Evolutionary conservation across 2,113 vertebrate genomes (phyloP).

Genomic region (Pseudonaja textilis): DNA sequence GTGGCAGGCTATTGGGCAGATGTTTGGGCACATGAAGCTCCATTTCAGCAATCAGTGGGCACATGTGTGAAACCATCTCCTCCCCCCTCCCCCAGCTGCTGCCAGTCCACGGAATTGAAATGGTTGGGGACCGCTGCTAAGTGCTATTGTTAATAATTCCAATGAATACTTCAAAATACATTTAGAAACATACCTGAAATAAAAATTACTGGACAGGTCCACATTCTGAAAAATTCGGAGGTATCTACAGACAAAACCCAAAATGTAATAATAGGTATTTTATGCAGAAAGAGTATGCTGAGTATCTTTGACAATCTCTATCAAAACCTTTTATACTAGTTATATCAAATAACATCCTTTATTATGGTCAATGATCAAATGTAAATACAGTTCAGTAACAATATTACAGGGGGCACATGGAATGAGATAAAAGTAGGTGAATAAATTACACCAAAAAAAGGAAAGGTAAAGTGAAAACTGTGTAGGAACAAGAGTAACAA

Average conservation of each 20-base stretch:
- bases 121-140: neutral
- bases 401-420: neutral
- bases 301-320: neutral
- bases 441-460: neutral
- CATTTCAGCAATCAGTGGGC: no score
- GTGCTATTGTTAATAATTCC: neutral
- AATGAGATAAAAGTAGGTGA: neutral
- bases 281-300: neutral
- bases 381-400: neutral
- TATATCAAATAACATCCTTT: neutral
- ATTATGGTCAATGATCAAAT: neutral
- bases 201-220: slow-evolving; percentile 98
- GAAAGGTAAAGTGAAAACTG: neutral
- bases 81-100: no score
- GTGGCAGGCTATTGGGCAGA: no score
- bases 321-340: neutral
- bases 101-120: no score
- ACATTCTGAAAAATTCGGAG: slow-evolving; percentile 97
- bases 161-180: neutral
- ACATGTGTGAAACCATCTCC: no score
- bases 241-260: slow-evolving; percentile 75
- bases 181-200: slow-evolving; percentile 85
- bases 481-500: neutral
- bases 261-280: slow-evolving; percentile 11
- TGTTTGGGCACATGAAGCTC: no score